These are phyloP conservation scores for Agonopterix heracliana DNA, from an alignment of 2,888 invertebrate species.

Conservation along the genomic window DNA sequence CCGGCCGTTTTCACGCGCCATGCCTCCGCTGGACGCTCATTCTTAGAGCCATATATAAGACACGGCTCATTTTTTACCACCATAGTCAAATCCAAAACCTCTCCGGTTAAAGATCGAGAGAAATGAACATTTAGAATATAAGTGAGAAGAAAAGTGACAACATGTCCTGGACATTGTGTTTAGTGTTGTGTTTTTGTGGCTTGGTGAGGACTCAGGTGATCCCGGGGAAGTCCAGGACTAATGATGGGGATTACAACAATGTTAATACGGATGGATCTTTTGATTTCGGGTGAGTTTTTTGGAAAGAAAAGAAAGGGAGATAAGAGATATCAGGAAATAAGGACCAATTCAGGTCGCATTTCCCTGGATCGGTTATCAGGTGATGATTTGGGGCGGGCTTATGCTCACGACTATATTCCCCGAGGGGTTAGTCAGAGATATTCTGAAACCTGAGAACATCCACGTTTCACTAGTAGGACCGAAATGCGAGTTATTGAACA, in stretches of 20 bases:
- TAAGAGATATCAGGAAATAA: background rate
- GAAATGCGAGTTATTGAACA: too few relatives aligned
- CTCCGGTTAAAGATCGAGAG: constrained; percentile 17
- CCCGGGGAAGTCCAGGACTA: constrained; percentile 63
- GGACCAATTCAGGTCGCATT: too few relatives aligned
- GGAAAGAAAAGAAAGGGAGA: background rate
- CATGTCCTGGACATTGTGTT: constrained; percentile 56
- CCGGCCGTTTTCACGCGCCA: constrained; percentile 68
- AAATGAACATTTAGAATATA: constrained; percentile 29
- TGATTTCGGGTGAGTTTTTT: constrained; percentile 78
- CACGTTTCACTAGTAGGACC: too few relatives aligned
- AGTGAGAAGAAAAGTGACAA: constrained; percentile 26
- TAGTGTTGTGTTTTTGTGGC: constrained; percentile 54
- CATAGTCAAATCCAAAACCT: constrained; percentile 50
- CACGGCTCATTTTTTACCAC: constrained; percentile 55
- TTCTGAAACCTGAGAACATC: too few relatives aligned
- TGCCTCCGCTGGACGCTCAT: constrained; percentile 54
- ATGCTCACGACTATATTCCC: too few relatives aligned
- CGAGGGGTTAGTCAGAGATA: too few relatives aligned
- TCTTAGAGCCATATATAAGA: constrained; percentile 66
- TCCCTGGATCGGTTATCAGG: too few relatives aligned
- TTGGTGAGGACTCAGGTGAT: constrained; percentile 62
- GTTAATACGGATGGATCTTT: constrained; percentile 84
- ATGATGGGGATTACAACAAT: constrained; percentile 78
- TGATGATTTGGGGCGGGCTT: too few relatives aligned